Conservation (phyloP, 2,888 invertebrate genomes). For the Salticus scenicus region DNA sequence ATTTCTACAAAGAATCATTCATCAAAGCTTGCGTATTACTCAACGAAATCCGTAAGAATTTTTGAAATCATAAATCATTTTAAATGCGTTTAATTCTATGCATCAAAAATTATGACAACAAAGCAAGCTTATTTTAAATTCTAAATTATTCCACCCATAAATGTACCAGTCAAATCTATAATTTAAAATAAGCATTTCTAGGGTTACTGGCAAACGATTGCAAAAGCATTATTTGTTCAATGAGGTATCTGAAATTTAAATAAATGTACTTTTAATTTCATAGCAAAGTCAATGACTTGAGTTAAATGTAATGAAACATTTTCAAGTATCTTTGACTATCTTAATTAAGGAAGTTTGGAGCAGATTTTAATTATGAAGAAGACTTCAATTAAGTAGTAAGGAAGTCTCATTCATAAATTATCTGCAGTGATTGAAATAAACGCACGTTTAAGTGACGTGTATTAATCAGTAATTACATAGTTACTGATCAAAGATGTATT, state of each 20-base stretch:
- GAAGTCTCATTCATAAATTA: background rate
- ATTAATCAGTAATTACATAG: conserved; percentile 44
- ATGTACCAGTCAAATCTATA: background rate
- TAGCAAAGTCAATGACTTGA: background rate
- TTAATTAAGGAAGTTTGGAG: background rate
- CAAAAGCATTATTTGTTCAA: background rate
- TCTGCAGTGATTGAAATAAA: background rate
- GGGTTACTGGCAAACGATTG: background rate
- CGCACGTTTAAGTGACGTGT: conserved; percentile 18
- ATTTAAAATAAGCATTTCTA: background rate
- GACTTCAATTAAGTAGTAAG: background rate
- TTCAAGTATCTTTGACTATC: background rate
- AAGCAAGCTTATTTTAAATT: no score
- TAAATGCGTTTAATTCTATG: no score
- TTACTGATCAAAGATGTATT: conserved; percentile 36
- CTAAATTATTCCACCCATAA: background rate
- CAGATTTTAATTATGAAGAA: background rate
- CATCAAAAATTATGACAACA: no score
- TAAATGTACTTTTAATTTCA: background rate
- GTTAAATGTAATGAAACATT: conserved; percentile 4
- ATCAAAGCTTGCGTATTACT: no score
- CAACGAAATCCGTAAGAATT: no score
- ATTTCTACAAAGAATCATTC: no score
- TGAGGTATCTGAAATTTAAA: background rate
- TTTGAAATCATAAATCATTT: no score